These are phyloP conservation scores for Platygyra sinensis DNA, from an alignment of 64 coral and sea anemone species.

Conservation along the genomic window DNA sequence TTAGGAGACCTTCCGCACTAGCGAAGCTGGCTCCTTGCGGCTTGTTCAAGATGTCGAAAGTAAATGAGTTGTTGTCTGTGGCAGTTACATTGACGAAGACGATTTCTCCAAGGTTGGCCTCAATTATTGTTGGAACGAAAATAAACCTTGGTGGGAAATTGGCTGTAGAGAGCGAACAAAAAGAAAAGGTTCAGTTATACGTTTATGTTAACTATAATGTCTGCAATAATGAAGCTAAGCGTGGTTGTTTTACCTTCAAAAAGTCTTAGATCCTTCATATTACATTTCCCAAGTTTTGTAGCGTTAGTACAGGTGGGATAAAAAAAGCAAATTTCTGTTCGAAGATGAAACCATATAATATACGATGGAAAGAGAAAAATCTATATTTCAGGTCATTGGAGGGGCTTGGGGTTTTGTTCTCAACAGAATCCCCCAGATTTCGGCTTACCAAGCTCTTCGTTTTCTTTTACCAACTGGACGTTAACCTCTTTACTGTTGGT, in stretches of 20 bases:
- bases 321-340: no score
- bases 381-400: no score
- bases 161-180: neutral
- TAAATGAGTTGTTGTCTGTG: constrained; percentile 6
- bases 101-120: constrained; percentile 11
- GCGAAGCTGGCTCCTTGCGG: neutral
- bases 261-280: no score
- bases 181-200: neutral
- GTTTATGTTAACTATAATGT: neutral
- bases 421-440: no score
- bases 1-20: neutral
- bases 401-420: no score
- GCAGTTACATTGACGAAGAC: constrained; percentile 1
- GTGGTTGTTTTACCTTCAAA: no score
- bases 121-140: neutral
- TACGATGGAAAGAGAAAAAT: no score
- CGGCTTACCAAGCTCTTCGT: constrained; percentile 16
- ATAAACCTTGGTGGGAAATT: constrained; percentile 34
- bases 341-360: no score
- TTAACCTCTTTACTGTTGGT: constrained; percentile 2
- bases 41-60: neutral
- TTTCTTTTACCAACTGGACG: constrained; percentile 19
- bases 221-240: neutral
- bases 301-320: no score
- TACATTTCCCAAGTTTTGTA: no score